Evolutionary conservation across 2,888 invertebrate species (phyloP).

Genomic region (Litoditis marina): DNA sequence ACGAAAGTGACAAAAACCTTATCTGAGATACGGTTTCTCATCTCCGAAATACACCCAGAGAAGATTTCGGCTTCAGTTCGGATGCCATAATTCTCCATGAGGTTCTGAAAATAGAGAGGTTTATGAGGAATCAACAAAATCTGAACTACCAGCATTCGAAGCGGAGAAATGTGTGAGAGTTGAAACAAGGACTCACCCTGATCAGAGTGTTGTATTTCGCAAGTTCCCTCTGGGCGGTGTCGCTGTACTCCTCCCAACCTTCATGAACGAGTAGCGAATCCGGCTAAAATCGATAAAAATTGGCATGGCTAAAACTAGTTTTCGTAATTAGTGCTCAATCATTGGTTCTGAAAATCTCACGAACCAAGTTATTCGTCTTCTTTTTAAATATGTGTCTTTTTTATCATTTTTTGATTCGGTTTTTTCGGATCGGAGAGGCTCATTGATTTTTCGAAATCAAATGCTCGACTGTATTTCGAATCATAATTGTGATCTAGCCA

Average conservation of each 20-base stretch:
- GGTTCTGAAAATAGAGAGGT: slow-evolving; percentile 22
- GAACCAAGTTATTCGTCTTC: no score
- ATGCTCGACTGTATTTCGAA: no score
- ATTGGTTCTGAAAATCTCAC: no score
- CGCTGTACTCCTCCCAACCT: slow-evolving; percentile 25
- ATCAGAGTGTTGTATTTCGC: slow-evolving; percentile 34
- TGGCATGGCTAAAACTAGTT: no score
- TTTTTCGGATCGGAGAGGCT: no score
- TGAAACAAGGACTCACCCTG: slow-evolving; percentile 24
- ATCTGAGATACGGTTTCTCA: slow-evolving; percentile 57
- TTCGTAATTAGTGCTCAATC: no score
- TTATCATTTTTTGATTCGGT: no score
- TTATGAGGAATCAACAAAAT: slow-evolving; percentile 3
- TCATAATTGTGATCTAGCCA: no score
- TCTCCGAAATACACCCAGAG: slow-evolving; percentile 50
- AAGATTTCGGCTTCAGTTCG: slow-evolving; percentile 58
- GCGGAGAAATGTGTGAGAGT: neutral
- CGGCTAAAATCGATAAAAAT: slow-evolving; percentile 8
- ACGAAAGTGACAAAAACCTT: slow-evolving; percentile 17
- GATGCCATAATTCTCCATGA: slow-evolving; percentile 57
- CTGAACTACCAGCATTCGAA: neutral
- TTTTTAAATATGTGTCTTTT: no score
- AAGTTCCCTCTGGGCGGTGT: slow-evolving; percentile 20
- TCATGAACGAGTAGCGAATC: slow-evolving; percentile 3
- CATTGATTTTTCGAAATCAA: no score